Base-by-base conservation (phyloP, 2,797 vertebrate species). In the Poecilia wingei region DNA sequence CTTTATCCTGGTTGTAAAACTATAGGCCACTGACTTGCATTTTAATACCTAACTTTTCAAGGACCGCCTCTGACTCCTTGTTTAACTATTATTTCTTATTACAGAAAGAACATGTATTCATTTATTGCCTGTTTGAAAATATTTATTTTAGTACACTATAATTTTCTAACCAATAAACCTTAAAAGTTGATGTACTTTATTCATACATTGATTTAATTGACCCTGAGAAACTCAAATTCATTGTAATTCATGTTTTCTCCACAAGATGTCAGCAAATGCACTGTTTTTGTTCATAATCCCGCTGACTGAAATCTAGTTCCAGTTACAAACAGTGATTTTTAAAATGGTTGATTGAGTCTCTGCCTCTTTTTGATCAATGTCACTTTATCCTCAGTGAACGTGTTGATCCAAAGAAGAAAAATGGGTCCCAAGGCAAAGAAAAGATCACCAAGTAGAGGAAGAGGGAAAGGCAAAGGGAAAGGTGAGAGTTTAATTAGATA, bases 371-470 rank as follows among this genome's bases (percentile, higher is more conserved):
- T 3, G 33, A 55, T 18, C 20, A 1, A 57, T 74, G 36, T 10
- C 68, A 6, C 69, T 16, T 68, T 75, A 22, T 64, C 47, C 59
- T 59, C n/a, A 33, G 14, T 74, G 0, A 59, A 41, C n/a, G 39
- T 81, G 28, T 64, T 55, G 43, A 5, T 46, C 18, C 22, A 14
- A 55, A 77, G 36, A 72, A 64, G 69, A 88, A 91, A 18, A 6
- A 96, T 95, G 95, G 74, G 90, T 72, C 80, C 89, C 0, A 95
- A 93, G 75, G 90, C 1, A 81, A 3, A 33, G 36, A 93, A 87
- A 79, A 91, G 82, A 76, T 43, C 59, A 51, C 49, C 4, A 79
- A 88, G 79, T 57, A 86, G 81, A 57, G 55, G 83, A 45, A 92
- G 90, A 55, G 45, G 2, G 1, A 92, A 91, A 55, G 45, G 2